Evolutionary conservation across 2,888 invertebrate genomes (phyloP), one percentile per base, ranked within the genome.

Genomic region (Ceriagrion tenellum): DNA sequence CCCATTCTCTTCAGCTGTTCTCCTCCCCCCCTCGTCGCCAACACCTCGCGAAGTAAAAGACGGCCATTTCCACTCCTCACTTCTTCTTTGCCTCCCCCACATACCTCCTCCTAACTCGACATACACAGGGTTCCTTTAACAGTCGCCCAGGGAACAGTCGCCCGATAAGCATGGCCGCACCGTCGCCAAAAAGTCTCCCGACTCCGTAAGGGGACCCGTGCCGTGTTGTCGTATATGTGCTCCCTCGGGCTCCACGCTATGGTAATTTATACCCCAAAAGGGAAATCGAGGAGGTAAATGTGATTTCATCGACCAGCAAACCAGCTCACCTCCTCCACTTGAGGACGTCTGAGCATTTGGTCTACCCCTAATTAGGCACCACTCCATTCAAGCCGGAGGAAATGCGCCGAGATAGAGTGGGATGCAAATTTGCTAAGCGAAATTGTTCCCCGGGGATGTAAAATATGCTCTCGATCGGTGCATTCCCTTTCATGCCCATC

Each of bases 101-200:
- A 18, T 47, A 8, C 4, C 55, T 55, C n/a, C 23, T 18, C 55
- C 47, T 8, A 47, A 3, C 63, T 47, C 23, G 26, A 30, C 40
- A 35, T 16, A 35, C 91, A 91, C 63, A 23, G 40, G 40, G 63
- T 63, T 91, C 59, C 91, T 91, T 91, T 91, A 91, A 91, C 63
- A 40, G 20, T 40, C 23, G 40, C 63, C 16, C 63, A 26, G 63
- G 63, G 91, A 91, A 63, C 40, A 91, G 26, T 35, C 63, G 26
- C 56, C 63, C 91, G 91, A 63, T 91, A 91, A 91, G 91, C 91
- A 91, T 91, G 91, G 40, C 91, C 91, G 63, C 91, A 91, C 40
- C 91, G 59, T 63, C 63, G 35, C 91, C 63, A 63, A 91, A 69
- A 81, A 16, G 55, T 47, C 63, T 1, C 81, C 81, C 26, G 30